A percentile compares a stretch with the other conserved stretches of the same genome.
Conservation (phyloP, 2,888 invertebrate species). For the Drosophila mimetica region DNA sequence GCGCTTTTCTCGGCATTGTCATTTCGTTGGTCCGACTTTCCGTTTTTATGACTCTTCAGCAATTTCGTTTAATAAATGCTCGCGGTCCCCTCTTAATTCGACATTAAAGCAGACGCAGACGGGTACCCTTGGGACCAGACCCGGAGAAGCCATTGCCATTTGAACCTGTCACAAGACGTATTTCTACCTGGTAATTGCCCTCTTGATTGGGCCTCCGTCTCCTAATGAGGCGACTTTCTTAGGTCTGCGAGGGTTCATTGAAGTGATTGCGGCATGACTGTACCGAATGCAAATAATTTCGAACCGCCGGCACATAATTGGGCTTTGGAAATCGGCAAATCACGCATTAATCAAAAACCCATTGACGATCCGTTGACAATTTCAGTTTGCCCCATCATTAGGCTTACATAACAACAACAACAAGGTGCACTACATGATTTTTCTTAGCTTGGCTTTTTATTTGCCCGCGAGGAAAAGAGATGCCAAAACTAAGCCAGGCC, state of each 20-base stretch:
- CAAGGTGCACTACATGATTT: constrained; percentile 33
- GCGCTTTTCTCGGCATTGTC: constrained; percentile 62
- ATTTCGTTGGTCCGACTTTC: constrained; percentile 63
- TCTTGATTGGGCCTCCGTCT: constrained; percentile 45
- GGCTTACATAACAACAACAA: constrained; percentile 65
- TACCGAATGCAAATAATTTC: constrained; percentile 62
- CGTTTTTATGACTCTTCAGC: constrained; percentile 60
- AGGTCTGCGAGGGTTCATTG: constrained; percentile 60
- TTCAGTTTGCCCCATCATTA: constrained; percentile 65
- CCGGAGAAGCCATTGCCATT: constrained; percentile 58
- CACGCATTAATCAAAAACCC: constrained; percentile 74
- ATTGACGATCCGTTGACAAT: constrained; percentile 66
- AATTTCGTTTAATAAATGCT: constrained; percentile 65
- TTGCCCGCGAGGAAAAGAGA: constrained; percentile 24
- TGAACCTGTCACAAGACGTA: constrained; percentile 55
- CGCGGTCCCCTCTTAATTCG: constrained; percentile 45
- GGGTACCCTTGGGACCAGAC: constrained; percentile 17
- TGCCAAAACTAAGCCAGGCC: constrained; percentile 25
- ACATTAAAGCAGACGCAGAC: constrained; percentile 41
- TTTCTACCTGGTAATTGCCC: constrained; percentile 49
- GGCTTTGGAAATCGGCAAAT: constrained; percentile 63
- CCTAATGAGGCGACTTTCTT: constrained; percentile 67
- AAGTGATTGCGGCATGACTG: constrained; percentile 64
- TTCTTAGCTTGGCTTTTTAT: constrained; percentile 41
- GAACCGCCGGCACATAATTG: constrained; percentile 50